A percentile compares a stretch with the other conserved stretches of the same genome.
phyloP scores from a whole-genome alignment of 1,140 invertebrate genomes.

The Thaumetopoea pityocampa region DNA sequence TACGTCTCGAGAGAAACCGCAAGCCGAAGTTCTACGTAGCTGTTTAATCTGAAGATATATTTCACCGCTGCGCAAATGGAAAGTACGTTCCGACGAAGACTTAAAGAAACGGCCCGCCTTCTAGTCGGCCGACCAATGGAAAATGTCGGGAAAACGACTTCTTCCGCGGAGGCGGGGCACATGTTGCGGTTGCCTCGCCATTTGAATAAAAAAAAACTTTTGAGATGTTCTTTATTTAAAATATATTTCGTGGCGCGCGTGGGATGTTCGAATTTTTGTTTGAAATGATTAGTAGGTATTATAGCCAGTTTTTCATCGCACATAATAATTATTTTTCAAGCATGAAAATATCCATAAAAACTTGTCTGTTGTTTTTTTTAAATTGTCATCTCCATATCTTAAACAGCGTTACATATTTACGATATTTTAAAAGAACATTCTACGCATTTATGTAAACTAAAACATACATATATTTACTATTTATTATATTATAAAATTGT shows the following conservation, averaged over 20 bases:
- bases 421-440: too few relatives aligned
- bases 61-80: slow-evolving; percentile 71
- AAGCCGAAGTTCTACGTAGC: slow-evolving; percentile 52
- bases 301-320: slow-evolving; percentile 25
- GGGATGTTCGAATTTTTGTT: slow-evolving; percentile 24
- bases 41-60: slow-evolving; percentile 66
- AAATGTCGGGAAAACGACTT: slow-evolving; percentile 64
- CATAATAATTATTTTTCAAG: too few relatives aligned
- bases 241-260: slow-evolving; percentile 51
- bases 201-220: slow-evolving; percentile 69
- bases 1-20: slow-evolving; percentile 50
- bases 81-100: slow-evolving; percentile 64
- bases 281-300: too few relatives aligned
- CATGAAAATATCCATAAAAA: too few relatives aligned
- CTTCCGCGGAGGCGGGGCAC: slow-evolving; percentile 64
- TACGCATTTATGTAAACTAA: too few relatives aligned
- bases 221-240: slow-evolving; percentile 69
- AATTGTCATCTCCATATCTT: too few relatives aligned
- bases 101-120: slow-evolving; percentile 61
- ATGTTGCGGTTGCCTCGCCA: slow-evolving; percentile 58
- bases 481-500: too few relatives aligned
- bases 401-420: too few relatives aligned
- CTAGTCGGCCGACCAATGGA: slow-evolving; percentile 61
- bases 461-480: too few relatives aligned
- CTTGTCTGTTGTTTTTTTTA: too few relatives aligned